These are phyloP conservation scores for Leucosticte australis DNA, from an alignment of 2,113 vertebrate genomes.

Conservation along the genomic window DNA sequence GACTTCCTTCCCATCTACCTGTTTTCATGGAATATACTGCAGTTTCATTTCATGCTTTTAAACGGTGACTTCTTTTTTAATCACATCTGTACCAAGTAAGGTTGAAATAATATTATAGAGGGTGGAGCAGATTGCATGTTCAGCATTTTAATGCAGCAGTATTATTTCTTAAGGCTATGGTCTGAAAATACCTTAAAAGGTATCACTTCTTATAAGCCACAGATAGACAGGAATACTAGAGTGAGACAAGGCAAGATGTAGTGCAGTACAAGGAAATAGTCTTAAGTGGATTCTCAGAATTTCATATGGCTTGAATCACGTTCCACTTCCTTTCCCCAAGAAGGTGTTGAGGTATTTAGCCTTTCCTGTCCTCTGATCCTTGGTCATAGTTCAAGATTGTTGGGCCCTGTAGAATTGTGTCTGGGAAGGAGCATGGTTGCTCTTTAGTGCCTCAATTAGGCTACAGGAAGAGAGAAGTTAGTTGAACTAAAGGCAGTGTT, in stretches of 20 bases:
- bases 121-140: background rate
- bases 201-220: background rate
- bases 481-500: background rate
- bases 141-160: background rate
- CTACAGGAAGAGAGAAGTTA: background rate
- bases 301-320: background rate
- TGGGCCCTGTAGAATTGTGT: background rate
- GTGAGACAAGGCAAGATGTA: background rate
- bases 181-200: background rate
- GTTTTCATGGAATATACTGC: background rate
- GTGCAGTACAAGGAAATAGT: background rate
- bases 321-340: background rate
- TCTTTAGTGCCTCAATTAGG: background rate
- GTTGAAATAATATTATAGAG: background rate
- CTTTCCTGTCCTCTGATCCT: background rate
- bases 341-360: background rate
- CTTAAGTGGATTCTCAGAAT: background rate
- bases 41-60: accelerated
- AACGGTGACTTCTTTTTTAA: background rate
- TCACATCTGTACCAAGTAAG: background rate
- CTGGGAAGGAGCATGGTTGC: background rate
- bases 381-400: background rate
- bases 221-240: background rate
- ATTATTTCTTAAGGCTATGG: background rate
- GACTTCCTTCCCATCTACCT: background rate